A percentile compares a stretch with the other conserved stretches of the same genome.
Conservation (phyloP, 2,113 vertebrate genomes). For the Gobio gobio region DNA sequence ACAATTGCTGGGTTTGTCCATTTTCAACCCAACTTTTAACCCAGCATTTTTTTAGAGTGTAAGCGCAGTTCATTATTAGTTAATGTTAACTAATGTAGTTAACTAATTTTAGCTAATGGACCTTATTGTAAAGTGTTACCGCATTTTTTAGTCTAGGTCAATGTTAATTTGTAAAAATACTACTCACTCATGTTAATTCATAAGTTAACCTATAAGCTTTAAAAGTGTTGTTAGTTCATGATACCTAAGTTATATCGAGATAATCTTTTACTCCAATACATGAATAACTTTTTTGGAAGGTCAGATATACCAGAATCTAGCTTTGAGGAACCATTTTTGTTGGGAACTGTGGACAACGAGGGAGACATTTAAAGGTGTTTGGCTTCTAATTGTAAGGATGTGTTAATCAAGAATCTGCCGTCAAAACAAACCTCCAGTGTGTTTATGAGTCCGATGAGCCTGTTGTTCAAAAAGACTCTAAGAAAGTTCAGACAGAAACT, state of each 20-base stretch:
- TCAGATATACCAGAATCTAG: too few species aligned
- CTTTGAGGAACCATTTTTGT: neutral
- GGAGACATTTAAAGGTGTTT: neutral
- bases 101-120: too few species aligned
- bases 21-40: too few species aligned
- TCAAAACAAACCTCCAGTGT: constrained; percentile 32
- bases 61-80: too few species aligned
- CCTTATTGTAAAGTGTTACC: too few species aligned
- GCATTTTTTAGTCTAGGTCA: too few species aligned
- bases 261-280: neutral
- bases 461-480: constrained; percentile 42
- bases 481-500: constrained; percentile 54
- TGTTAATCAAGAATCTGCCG: constrained; percentile 41
- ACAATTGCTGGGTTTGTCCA: too few species aligned
- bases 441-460: neutral
- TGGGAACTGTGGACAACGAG: neutral
- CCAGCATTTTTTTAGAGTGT: too few species aligned
- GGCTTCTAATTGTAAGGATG: constrained; percentile 42
- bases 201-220: neutral
- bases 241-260: neutral
- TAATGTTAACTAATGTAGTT: too few species aligned
- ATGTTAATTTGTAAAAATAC: neutral
- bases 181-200: neutral
- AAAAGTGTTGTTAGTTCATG: neutral
- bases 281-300: neutral